A percentile compares a stretch with the other conserved stretches of the same genome.
Conservation (phyloP, 2,113 vertebrate species). For the Antechinus flavipes region DNA sequence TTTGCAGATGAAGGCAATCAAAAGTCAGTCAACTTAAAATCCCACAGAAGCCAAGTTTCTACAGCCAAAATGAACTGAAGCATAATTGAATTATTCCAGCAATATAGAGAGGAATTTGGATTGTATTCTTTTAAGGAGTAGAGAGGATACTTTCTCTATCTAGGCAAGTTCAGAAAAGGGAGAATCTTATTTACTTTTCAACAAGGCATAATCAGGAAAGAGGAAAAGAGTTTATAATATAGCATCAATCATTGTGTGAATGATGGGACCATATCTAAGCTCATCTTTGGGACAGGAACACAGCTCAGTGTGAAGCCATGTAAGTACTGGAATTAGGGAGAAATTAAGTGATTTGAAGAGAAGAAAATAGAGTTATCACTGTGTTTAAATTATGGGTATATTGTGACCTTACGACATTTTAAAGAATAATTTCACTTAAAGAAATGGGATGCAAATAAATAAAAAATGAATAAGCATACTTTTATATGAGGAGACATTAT, state of each 20-base stretch:
- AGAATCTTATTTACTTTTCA: neutral
- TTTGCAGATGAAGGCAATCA: constrained; percentile 48
- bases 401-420: neutral
- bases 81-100: neutral
- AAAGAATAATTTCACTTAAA: constrained; percentile 18
- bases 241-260: constrained; percentile 51
- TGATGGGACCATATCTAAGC: neutral
- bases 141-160: neutral
- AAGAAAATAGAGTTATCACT: constrained; percentile 23
- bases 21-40: constrained; percentile 53
- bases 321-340: constrained; percentile 37
- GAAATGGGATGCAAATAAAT: constrained; percentile 22
- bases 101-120: neutral
- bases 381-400: constrained; percentile 31
- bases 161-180: neutral
- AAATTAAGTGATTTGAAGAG: neutral
- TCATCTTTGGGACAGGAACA: constrained; percentile 49
- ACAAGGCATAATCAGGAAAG: constrained; percentile 1
- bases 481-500: constrained; percentile 31
- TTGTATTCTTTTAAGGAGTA: neutral
- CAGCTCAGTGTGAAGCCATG: constrained; percentile 12
- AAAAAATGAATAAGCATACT: neutral
- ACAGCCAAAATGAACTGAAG: neutral
- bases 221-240: constrained; percentile 46
- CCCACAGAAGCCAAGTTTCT: constrained; percentile 43